Base-by-base conservation (phyloP, 1,140 invertebrate species). In the Latrodectus geometricus region DNA sequence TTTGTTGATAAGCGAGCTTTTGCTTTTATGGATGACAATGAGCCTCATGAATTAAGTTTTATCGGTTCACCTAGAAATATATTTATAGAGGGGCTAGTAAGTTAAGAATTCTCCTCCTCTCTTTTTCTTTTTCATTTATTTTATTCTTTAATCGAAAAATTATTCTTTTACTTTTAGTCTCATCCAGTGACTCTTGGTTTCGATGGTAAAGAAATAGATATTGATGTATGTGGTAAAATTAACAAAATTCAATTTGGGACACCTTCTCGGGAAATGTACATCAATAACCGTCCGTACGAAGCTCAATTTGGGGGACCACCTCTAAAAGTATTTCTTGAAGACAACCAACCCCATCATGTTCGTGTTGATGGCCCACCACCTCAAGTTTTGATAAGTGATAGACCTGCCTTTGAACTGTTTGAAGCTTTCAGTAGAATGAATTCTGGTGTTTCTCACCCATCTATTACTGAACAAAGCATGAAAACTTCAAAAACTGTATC, bases 251-350 rank as follows among this genome's bases (percentile, higher is more conserved):
- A 95, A 88, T 95, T 99, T 87, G 98, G 98, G 56, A 96, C 95
- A 23, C 97, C 97, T 0, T 97, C 96, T 0, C 93, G 97, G 78
- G 97, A 99, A 91, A 92, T 99, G 0, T 97, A 95, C 88, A 93
- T 98, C 12, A 96, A 97, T 90, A 96, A 96, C 68, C 93, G 94
- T 89, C 94, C 95, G 2, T 96, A 96, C 90, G 95, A 97, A 89
- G 96, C 96, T 3, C 95, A 97, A 87, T 99, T 98, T 92, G 97
- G 97, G 73, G 97, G 97, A 12, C 92, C 98, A 66, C 97, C 97
- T 0, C 96, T 97, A 88, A 90, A 92, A 89, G 95, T 96, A 0
- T 95, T 98, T 78, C 93, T 95, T 76, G 93, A 98, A 49, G 94
- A 94, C 35, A 95, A 94, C 21, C 94, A 94, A 86, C 95, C 95